Evolutionary conservation across 37 sponge, comb jelly and placozoan genomes (phyloP), one percentile per base, ranked within the genome.

Genomic region (Petrosia ficiformis): DNA sequence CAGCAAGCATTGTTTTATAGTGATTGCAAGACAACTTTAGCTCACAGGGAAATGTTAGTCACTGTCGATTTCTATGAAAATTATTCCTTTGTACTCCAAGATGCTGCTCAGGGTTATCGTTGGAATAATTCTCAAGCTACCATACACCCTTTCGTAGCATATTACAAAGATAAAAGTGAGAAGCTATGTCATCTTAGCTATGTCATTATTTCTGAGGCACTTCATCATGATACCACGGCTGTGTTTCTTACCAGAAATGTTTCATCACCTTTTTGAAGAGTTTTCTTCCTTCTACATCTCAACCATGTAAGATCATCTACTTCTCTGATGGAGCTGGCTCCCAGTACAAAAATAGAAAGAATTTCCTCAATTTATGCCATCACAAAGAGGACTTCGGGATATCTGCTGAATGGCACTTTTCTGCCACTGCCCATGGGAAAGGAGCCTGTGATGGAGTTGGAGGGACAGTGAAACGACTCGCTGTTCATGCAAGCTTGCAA

Each of bases 91-190:
- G 44, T 84, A 43, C 72, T 84, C 33, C 78, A 77, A 59, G 77
- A 84, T 77, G 78, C 60, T 44, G 73, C 72, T 39, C 85, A 84
- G 40, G 85, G 77, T n/a, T 84, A 65, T 65, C 84, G 77, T 77
- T 77, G 84, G 84, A 84, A 84, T 63, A 84, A 84, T 58, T 65
- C 72, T 34, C 79, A 84, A 78, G 85, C 78, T 30, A 84, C 85
- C 36, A 16, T 84, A 30, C 86, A 85, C 58, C 80, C 80, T 58
- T 78, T 85, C 38, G 75, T 79, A n/a, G 73, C 75, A 21, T 85
- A 59, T 35, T 44, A 72, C 33, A 61, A 30, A 25, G 66, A 78
- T 54, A 36, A 56, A 57, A 29, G n/a, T 6, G 11, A 35, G 22
- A 34, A 61, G 65, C 42, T 56, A 48, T 38, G 56, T 30, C 84